phyloP scores from a whole-genome alignment of 2,797 vertebrate species.

The Hapalemur alaotrensis region DNA sequence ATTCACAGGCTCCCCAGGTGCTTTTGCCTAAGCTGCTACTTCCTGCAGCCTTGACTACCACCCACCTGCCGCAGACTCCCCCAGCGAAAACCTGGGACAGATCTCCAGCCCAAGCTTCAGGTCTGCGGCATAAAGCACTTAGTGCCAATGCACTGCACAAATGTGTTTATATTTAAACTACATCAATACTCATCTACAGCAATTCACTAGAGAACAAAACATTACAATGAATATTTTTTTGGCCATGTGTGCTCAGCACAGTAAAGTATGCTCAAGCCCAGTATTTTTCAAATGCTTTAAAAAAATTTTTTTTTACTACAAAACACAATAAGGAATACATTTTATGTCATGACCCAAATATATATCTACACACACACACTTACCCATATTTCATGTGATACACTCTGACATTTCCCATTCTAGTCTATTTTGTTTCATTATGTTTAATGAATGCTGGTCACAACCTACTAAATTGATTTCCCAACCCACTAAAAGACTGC shows the following conservation, averaged over 20 bases:
- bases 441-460: not conserved
- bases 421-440: not conserved
- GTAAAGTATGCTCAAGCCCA: not conserved
- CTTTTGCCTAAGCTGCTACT: not conserved
- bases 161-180: not conserved
- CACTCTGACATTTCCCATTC: not conserved
- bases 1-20: not conserved
- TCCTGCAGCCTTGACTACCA: not conserved
- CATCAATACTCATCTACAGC: not conserved
- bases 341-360: constrained; percentile 24
- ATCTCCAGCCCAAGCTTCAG: not conserved
- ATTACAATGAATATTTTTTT: not conserved
- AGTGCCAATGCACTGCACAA: not conserved
- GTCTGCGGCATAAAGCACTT: not conserved
- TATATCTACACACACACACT: not conserved
- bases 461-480: not conserved
- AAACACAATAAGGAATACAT: not conserved
- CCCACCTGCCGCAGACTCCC: not conserved
- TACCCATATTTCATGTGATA: not conserved
- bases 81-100: not conserved
- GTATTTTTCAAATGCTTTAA: not conserved
- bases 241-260: not conserved
- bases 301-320: not conserved
- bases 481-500: not conserved
- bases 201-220: not conserved